Conservation (phyloP, 1,140 invertebrate species). For the Lamellibrachia luymesi region DNA sequence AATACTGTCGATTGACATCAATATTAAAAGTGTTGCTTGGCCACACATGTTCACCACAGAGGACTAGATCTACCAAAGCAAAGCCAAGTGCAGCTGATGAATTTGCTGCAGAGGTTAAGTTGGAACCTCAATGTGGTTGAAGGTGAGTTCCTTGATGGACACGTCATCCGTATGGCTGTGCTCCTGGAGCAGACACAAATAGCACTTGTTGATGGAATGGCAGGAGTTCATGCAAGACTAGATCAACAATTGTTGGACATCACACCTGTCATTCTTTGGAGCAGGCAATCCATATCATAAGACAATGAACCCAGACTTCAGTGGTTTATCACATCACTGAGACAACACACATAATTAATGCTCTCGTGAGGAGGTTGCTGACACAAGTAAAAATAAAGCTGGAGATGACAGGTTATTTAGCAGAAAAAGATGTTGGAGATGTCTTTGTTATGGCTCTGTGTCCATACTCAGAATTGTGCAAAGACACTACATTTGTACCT, state of each 20-base stretch:
- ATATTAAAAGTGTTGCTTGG: too few relatives aligned
- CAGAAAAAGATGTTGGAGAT: not conserved
- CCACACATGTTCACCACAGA: too few relatives aligned
- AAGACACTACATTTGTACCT: not conserved
- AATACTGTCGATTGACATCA: too few relatives aligned
- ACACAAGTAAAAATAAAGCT: not conserved
- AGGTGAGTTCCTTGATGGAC: too few relatives aligned
- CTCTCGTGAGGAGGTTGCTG: not conserved
- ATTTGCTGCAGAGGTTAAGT: too few relatives aligned
- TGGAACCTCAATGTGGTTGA: too few relatives aligned
- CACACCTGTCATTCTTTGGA: not conserved
- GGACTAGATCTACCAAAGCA: too few relatives aligned
- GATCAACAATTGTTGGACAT: not conserved
- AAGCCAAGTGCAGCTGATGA: too few relatives aligned
- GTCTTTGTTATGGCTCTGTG: not conserved
- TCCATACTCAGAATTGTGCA: not conserved
- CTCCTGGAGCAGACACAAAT: too few relatives aligned
- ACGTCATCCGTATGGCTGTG: too few relatives aligned
- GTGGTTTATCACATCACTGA: not conserved
- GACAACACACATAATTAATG: not conserved
- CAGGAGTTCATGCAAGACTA: too few relatives aligned
- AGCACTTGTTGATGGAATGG: too few relatives aligned
- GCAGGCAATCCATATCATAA: not conserved
- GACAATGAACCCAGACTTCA: not conserved
- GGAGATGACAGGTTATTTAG: not conserved